Evolutionary conservation across 2,888 invertebrate genomes (phyloP), one percentile per base, ranked within the genome.

Genomic region (Zhengitettix transpicula): DNA sequence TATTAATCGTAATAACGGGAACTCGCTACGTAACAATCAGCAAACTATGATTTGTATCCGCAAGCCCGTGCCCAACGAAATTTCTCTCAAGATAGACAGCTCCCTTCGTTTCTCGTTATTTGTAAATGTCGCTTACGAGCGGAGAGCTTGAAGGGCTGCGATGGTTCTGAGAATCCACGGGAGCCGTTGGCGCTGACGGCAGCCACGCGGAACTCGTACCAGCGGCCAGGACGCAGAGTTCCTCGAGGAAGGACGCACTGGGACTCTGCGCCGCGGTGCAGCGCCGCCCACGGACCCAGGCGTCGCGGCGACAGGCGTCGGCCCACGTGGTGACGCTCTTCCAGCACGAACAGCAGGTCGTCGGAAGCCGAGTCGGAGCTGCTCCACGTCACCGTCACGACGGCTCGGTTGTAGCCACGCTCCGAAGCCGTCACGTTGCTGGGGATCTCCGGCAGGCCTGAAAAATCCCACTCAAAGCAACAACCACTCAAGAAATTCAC

Each of bases 161-260:
- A 81, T 0, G 79, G 79, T 17, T 75, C 73, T 0, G 87, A 87
- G 68, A 82, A 88, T 11, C 88, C 88, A 62, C 81, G 74, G 8
- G 85, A 85, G 0, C 88, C 88, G 57, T 81, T 78, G 1, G 78
- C 79, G 68, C 84, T 86, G 5, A 88, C 80, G 0, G 87, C 83
- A 0, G 87, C 86, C 8, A 87, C 83, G n/a, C 87, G 77, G 68
- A 87, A 86, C 65, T 86, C 82, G 71, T 87, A 88, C 87, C 87
- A 87, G 56, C 83, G 80, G 7, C 87, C 87, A 0, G 85, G 83
- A 67, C 81, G 82, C 56, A 81, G 70, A 42, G 79, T 70, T 59
- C 78, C 77, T 28, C 77, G 78, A 12, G 84, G 71, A 28, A 28
- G 28, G 28, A 28, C 28, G 28, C 28, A 28, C 28, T 28, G 28